Base-by-base conservation (phyloP, 2,113 vertebrate species). In the Ivindomyrus marchei region DNA sequence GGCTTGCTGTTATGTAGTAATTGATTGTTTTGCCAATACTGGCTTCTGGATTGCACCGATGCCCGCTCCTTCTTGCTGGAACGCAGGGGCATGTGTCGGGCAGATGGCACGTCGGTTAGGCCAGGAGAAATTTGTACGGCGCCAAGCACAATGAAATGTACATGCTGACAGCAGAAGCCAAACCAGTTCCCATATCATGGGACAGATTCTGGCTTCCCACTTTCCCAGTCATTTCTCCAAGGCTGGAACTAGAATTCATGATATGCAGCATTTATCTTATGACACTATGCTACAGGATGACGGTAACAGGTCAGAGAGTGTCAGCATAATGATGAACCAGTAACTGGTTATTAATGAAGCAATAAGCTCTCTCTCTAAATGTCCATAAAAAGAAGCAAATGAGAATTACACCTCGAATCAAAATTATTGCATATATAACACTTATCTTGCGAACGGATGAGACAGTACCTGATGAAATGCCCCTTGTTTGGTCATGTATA, bases 401-500 rank as follows among this genome's bases (percentile, higher is more conserved):
- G 62, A 70, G 62, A 11, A 70, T 70, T 70, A 70, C 62, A 31
- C n/a, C n/a, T 10, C n/a, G n/a, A 70, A 70, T 70, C 62, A 70
- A 31, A 70, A 31, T 70, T 13, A 31, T 31, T 27, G n/a, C 62
- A 70, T 70, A 13, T 31, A 42, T 42, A 80, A 27, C 84, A 86
- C 45, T 24, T 49, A 49, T 11, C 45, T 27, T 85, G 84, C 4
- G 11, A 47, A 3, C 49, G 1, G 84, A 50, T 50, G 83, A 53
- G 62, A 90, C 31, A 85, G n/a, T 74, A 70, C 90, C 74, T 89
- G 36, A 66, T 47, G 15, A 39, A 31, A 36, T 88, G 21, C 11
- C 31, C 58, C 45, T 47, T 15, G 45, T n/a, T 36, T 39, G 52
- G 21, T 39, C 7, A 85, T 49, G 31, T 4, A 87, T 58, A 77